A percentile compares a stretch with the other conserved stretches of the same genome.
Evolutionary conservation across 2,797 vertebrate species (phyloP).

Genomic region (Thalassophryne amazonica): DNA sequence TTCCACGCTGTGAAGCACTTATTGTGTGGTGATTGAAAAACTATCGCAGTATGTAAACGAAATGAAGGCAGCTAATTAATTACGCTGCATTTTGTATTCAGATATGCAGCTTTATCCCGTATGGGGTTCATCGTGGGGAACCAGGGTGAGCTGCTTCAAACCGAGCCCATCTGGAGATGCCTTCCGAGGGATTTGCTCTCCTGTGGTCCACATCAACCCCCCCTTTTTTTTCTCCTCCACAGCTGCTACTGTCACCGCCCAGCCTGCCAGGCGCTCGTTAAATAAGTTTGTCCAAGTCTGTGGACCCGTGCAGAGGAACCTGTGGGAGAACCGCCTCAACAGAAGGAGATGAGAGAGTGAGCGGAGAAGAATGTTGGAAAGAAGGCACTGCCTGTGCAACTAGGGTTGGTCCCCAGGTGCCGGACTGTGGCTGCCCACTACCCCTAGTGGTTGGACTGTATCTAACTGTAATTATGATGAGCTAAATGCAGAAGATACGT

Average conservation of each 20-base stretch:
- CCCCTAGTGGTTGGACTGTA: too few relatives aligned
- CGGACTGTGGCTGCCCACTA: too few relatives aligned
- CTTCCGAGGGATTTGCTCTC: slow-evolving; percentile 69
- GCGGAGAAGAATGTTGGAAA: slow-evolving; percentile 54
- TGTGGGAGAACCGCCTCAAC: slow-evolving; percentile 51
- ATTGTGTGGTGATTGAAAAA: neutral
- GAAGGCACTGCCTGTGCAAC: too few relatives aligned
- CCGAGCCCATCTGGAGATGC: slow-evolving; percentile 73
- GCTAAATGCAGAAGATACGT: too few relatives aligned
- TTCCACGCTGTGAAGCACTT: neutral
- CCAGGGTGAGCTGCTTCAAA: slow-evolving; percentile 66
- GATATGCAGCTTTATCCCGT: slow-evolving; percentile 61
- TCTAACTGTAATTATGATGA: too few relatives aligned
- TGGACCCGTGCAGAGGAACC: slow-evolving; percentile 53
- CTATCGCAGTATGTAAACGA: slow-evolving; percentile 42
- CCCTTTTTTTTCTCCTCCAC: slow-evolving; percentile 49
- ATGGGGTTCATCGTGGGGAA: slow-evolving; percentile 57
- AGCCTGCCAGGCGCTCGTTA: slow-evolving; percentile 65
- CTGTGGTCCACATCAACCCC: slow-evolving; percentile 60
- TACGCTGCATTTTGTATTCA: slow-evolving; percentile 63
- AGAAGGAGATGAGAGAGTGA: slow-evolving; percentile 47
- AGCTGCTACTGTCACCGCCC: slow-evolving; percentile 64
- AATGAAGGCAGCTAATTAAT: slow-evolving; percentile 62
- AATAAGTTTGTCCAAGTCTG: slow-evolving; percentile 62
- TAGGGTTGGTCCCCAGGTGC: too few relatives aligned